Conservation (phyloP, 2,113 vertebrate genomes). For the Gulo gulo region DNA sequence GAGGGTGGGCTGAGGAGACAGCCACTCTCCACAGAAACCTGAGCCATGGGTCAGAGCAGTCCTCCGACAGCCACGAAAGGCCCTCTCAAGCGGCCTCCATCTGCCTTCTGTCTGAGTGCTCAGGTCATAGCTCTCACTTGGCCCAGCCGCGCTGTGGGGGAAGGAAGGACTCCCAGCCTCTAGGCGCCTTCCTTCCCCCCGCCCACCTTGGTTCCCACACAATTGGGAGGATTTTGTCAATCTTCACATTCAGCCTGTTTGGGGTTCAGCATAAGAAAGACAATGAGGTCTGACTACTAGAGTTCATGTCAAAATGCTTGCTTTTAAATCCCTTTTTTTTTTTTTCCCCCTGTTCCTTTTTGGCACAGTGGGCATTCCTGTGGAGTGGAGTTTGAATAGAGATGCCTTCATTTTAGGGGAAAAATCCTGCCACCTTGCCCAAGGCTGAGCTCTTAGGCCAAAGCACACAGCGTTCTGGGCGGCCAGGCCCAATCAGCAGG, state of each 20-base stretch:
- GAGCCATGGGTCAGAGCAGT: accelerated
- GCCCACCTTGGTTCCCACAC: background rate
- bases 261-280: background rate
- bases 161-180: background rate
- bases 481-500: background rate
- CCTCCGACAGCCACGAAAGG: accelerated
- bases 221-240: background rate
- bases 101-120: background rate
- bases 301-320: background rate
- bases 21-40: background rate
- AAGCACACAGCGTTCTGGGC: background rate
- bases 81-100: accelerated
- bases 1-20: background rate
- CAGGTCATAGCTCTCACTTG: background rate
- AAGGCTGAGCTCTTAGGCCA: background rate
- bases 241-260: background rate
- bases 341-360: background rate
- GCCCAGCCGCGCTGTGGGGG: no score
- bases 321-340: background rate
- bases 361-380: background rate
- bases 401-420: background rate
- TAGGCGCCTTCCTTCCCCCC: accelerated
- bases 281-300: background rate
- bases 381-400: background rate
- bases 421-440: background rate